These are phyloP conservation scores for Melanotaenia pygmaea DNA, from an alignment of 2,797 vertebrate species.

Conservation along the genomic window DNA sequence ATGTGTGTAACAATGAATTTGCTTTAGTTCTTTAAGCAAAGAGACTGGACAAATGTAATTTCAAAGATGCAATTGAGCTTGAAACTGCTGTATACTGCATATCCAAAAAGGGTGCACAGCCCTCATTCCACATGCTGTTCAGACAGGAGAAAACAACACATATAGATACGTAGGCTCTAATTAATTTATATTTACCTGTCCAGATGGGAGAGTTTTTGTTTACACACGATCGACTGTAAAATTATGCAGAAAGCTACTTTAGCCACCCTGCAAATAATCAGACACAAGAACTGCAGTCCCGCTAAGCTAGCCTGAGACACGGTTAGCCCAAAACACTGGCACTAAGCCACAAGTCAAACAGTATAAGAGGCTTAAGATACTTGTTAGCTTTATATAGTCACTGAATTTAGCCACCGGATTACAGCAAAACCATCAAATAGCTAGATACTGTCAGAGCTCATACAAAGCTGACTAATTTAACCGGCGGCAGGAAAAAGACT, in stretches of 20 bases:
- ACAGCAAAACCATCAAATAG: constrained; percentile 33
- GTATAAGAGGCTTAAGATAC: constrained; percentile 65
- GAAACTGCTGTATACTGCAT: neutral
- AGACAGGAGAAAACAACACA: neutral
- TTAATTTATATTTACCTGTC: neutral
- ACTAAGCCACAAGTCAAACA: constrained; percentile 51
- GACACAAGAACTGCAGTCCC: constrained; percentile 39
- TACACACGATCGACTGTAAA: neutral
- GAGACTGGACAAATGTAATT: neutral
- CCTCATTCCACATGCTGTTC: constrained; percentile 23
- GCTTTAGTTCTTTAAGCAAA: neutral
- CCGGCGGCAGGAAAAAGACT: neutral
- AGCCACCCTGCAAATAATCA: neutral
- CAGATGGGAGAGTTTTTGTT: neutral
- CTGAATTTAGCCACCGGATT: constrained; percentile 52
- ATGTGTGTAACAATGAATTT: neutral
- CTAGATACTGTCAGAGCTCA: constrained; percentile 46
- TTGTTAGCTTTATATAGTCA: constrained; percentile 49
- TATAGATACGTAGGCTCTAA: neutral
- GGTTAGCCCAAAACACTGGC: constrained; percentile 71
- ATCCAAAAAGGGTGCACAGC: constrained; percentile 10
- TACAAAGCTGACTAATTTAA: constrained; percentile 57
- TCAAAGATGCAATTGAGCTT: neutral
- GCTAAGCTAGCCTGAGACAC: constrained; percentile 64
- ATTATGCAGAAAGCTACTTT: neutral